Base-by-base conservation (phyloP, 2,888 invertebrate genomes). In the Leptinotarsa haldemani region DNA sequence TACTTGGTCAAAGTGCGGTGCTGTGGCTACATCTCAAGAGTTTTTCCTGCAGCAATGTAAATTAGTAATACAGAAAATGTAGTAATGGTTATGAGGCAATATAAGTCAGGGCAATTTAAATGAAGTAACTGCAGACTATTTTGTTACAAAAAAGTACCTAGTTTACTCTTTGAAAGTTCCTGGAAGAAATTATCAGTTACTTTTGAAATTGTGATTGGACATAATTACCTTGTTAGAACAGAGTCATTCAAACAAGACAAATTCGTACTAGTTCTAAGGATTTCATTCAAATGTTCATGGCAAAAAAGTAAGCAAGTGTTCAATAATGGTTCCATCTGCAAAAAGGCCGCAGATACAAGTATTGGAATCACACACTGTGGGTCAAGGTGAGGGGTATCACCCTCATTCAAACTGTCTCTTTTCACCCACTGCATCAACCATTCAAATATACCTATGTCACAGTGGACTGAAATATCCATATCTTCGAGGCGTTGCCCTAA, bases 401-500 rank as follows among this genome's bases (percentile, higher is more conserved):
- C 92, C 73, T 92, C 90, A 74, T 91, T 88, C 2, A 91, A 89
- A 0, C 90, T 88, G 80, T 94, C 94, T 47, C 92, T 90, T 86
- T 97, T 96, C n/a, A 97, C 95, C 96, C 97, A 98, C 78, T 93
- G 92, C 94, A 98, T 97, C 69, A 98, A 89, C 97, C 97, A 98
- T 83, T 97, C 97, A 87, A 98, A 98, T 76, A 98, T 97, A 85
- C 94, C 91, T 73, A 98, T 94, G 88, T 98, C 98, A 85, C 98
- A 98, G 85, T 98, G 98, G 0, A 98, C 98, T 0, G 97, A 97
- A 80, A 98, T 98, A 84, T 98, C 97, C 92, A 85, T 85, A 70
- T 85, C 85, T 81, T 85, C 84, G 58, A 85, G 76, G 67, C 80
- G 81, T 79, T 85, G 85, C 20, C 84, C 84, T 83, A 66, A 53